Base-by-base conservation (phyloP, 2,888 invertebrate genomes). In the Mythimna ferrago region DNA sequence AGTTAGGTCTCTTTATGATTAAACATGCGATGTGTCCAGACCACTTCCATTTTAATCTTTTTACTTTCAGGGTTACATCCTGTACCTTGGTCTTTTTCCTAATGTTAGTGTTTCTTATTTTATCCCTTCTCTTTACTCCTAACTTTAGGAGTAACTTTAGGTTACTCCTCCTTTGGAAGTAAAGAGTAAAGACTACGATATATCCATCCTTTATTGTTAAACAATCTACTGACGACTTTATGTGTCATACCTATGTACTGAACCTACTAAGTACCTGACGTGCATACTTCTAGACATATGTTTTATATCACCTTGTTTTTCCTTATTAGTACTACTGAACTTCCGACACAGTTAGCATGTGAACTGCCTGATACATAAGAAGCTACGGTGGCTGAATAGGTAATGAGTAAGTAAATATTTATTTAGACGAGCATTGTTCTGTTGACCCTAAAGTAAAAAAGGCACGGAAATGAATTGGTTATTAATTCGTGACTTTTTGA, bases 321-420 rank as follows among this genome's bases (percentile, higher is more conserved):
- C 80, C 80, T 80, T 80, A 70, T 70, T n/a, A 35, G 63, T 26
- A 70, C 66, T 61, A 57, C 66, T 44, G 66, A 67, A 75, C 66
- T 83, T 83, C 80, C 83, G 80, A 80, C 70, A 58, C 48, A 10
- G 35, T 53, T 21, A 64, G 80, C 76, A 80, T 83, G 48, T 66
- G 54, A 67, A 80, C 83, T 66, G 56, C 62, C 68, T 63, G 9
- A 66, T 78, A 68, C 32, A 66, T 67, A 53, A 64, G 32, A 11
- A 71, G 16, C 2, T 53, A 53, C 57, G 78, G 54, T 11, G 7
- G 6, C 2, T 26, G 83, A 72, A 80, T 66, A 6, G 1, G 51
- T 68, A 73, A 80, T 82, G 19, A 48, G 48, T 16, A 48, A 16
- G 48, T 48, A 48, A 48, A 48, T 48, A 48, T 48, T 48, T 48